Base-by-base conservation (phyloP, 2,797 vertebrate species). In the Epinephelus malabaricus region DNA sequence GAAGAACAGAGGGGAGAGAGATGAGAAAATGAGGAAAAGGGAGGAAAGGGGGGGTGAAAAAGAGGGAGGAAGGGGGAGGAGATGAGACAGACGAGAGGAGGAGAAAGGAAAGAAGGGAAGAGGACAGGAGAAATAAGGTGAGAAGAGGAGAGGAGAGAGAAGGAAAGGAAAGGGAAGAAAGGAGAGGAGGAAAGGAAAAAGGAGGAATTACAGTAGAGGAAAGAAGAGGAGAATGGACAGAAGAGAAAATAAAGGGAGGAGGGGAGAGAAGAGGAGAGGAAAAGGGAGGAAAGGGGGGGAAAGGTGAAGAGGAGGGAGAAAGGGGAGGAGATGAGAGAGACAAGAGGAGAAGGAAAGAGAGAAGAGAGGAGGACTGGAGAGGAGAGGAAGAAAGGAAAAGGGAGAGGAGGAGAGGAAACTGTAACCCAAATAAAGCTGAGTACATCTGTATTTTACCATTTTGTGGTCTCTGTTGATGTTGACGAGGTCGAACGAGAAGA, bases 401-500 rank as follows among this genome's bases (percentile, higher is more conserved):
- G 34, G 27, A 59, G 14, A 45, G 40, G 15, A 47, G 15, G 46
- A 47, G 56, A 40, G 30, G 34, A 55, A 73, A 65, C 7, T 60
- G 15, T 17, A 12, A 27, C 3, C 30, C 45, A 25, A 75, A 25
- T 34, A 8, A 40, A 40, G 25, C 13, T 1, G 11, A 50, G 23
- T 0, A 11, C 6, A 5, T 25, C 7, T 56, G 62, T 79, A 7
- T 63, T 63, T 61, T 94, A 99, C 98, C 98, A 97, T 97, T 94
- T 96, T 96, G 92, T 96, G 94, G 79, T 99, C 98, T 94, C 97
- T 97, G 96, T 95, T 96, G 84, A 99, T 98, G 91, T 98, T 97
- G 91, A 97, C 97, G 76, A 99, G 95, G 94, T 97, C 98, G 89
- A 99, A 98, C 69, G 98, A 98, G 95, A 99, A 98, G 94, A 99